Base-by-base conservation (phyloP, 1,140 invertebrate genomes). In the Radopholus similis region DNA sequence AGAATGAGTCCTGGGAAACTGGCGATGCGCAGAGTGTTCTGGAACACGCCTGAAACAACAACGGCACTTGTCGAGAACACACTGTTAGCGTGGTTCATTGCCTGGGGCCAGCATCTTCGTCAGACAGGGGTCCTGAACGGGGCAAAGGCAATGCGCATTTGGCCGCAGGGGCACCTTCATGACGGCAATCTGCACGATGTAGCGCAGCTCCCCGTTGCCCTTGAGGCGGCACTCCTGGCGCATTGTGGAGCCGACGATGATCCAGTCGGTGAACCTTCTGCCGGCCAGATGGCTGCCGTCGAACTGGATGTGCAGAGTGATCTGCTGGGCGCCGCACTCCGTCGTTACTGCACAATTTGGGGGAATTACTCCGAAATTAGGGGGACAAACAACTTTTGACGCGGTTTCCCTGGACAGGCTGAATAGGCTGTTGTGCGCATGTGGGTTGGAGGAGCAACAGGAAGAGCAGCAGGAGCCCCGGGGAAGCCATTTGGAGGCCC, bases 171-270 rank as follows among this genome's bases (percentile, higher is more conserved):
- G n/a, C n/a, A n/a, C n/a, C n/a, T 77, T 75, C 47, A 75, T 40
- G 1, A 76, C 72, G 21, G 68, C 67, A 26, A 76, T 77, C 68
- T 74, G 64, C 9, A 76, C 76, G 35, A 76, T 73, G 51, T 70
- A 70, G 15, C 68, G 58, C 1, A 76, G 40, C 42, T 76, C 76
- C 11, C 76, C 74, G 51, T 76, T 76, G 9, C 74, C 74, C 34
- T 57, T 53, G 18, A 77, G 37, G 13, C 76, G 75, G 38, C 74
- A 76, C 47, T 76, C 76, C 9, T 57, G 60, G n/a, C 68, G 26
- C 34, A 40, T 47, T n/a, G 32, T 71, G 9, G 63, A 54, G 2
- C 74, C 74, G 28, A 76, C 59, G 30, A 73, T 37, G 2, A 73
- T 72, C 71, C 72, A 73, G 38, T 77, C 74, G 21, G 64, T 62